Evolutionary conservation across 2,113 vertebrate species (phyloP), one percentile per base, ranked within the genome.

Genomic region (Malurus cyaneus): DNA sequence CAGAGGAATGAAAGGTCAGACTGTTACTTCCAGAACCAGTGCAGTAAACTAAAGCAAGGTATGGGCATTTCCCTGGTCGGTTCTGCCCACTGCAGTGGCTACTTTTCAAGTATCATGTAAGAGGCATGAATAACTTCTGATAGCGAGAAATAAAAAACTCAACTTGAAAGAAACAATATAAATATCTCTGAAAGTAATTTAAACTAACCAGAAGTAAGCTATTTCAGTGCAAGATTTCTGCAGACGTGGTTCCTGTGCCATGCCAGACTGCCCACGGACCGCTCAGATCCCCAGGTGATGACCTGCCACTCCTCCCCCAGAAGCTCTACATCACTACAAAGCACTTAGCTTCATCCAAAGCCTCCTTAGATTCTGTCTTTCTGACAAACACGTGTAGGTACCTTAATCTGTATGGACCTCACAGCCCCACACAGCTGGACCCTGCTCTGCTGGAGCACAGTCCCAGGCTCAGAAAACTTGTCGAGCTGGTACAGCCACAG

Each of bases 1-100:
- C 47, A 95, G 92, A 93, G 78, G 90, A 97, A 97, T 18, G 69
- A 97, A 97, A 98, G 96, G 96, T 97, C 96, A 97, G 84, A 42
- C 93, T 92, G 92, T 79, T 96, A 89, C 90, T 94, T 94, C 84
- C 89, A 96, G 92, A 94, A 89, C 34, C 31, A 28, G 65, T 1
- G 2, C 50, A 88, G 89, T 74, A 92, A 96, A 90, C 69, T 78
- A 92, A 94, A 95, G 93, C 42, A 82, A 62, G 39, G 49, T 66
- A 49, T 2, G 11, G 88, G 94, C 67, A 86, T 76, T 80, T 93
- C 61, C 84, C 87, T 84, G 36, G 56, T 57, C 65, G 77, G 12
- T 16, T 53, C 54, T 67, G 59, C 44, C 32, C 71, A 73, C 34
- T 42, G 52, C 56, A 44, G 31, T 29, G 18, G 60, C 18, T 69